Conservation (phyloP, 1,140 invertebrate genomes). For the Caenorhabditis tropicalis region DNA sequence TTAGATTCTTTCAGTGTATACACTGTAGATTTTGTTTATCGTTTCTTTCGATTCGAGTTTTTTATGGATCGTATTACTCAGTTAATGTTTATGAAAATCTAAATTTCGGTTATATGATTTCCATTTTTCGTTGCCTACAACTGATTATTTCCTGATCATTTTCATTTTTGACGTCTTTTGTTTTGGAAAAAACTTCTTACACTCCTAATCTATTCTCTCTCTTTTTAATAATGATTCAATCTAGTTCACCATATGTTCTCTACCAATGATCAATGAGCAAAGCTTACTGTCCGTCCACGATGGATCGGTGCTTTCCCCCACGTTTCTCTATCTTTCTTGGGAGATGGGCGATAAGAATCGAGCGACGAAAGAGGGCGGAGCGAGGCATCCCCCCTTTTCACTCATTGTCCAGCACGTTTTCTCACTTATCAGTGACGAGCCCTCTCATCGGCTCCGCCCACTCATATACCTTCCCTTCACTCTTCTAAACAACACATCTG, state of each 20-base stretch:
- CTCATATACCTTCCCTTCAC: not conserved
- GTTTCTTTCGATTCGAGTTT: too few relatives aligned
- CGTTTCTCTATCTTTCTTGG: not conserved
- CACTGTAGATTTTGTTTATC: too few relatives aligned
- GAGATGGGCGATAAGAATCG: slow-evolving; percentile 1
- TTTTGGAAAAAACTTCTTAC: not conserved
- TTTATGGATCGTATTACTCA: too few relatives aligned
- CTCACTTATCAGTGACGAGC: slow-evolving; percentile 35
- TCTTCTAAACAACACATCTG: slow-evolving; percentile 11
- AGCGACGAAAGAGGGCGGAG: slow-evolving; percentile 35
- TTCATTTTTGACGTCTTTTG: not conserved
- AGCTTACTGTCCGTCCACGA: slow-evolving; percentile 15
- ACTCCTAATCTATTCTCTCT: not conserved
- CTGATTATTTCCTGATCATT: not conserved
- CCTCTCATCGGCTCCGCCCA: not conserved
- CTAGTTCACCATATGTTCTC: slow-evolving; percentile 5
- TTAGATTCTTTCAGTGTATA: too few relatives aligned
- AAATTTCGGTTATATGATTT: too few relatives aligned
- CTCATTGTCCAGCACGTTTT: slow-evolving; percentile 29
- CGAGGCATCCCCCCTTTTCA: not conserved
- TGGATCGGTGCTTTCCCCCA: not conserved
- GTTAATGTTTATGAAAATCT: too few relatives aligned
- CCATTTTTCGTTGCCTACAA: not conserved
- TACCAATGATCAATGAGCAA: slow-evolving; percentile 28
- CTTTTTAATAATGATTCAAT: not conserved